These are phyloP conservation scores for Aptenodytes patagonicus DNA, from an alignment of 2,113 vertebrate species.

Conservation along the genomic window DNA sequence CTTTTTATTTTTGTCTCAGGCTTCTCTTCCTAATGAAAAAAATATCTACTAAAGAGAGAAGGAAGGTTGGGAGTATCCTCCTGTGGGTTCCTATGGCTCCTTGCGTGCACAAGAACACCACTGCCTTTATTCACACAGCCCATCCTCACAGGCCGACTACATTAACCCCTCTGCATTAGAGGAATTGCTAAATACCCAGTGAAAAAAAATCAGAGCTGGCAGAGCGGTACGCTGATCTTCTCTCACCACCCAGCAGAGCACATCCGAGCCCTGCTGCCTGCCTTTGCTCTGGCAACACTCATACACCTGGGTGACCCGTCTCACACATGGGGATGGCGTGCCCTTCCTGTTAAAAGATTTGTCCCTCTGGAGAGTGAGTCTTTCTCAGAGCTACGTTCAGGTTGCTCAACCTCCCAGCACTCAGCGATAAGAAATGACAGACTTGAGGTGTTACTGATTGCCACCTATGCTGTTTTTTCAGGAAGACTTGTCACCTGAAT, in stretches of 20 bases:
- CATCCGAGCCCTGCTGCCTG: neutral
- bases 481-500: neutral
- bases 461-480: neutral
- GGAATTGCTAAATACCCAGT: neutral
- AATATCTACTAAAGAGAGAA: neutral
- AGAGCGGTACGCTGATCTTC: neutral
- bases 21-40: neutral
- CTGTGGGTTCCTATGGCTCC: neutral
- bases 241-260: neutral
- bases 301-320: neutral
- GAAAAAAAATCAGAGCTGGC: neutral
- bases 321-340: accelerated
- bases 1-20: neutral
- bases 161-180: neutral
- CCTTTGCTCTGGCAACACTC: neutral
- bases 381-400: neutral
- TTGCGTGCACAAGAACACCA: neutral
- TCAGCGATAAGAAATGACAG: neutral
- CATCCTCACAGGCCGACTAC: neutral
- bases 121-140: neutral
- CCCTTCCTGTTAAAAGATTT: neutral
- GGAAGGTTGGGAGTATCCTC: neutral
- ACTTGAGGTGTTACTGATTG: neutral
- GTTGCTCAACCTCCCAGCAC: neutral
- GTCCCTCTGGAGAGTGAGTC: neutral